Evolutionary conservation across 1,140 invertebrate genomes (phyloP), one percentile per base, ranked within the genome.

Genomic region (Brachionus angularis): DNA sequence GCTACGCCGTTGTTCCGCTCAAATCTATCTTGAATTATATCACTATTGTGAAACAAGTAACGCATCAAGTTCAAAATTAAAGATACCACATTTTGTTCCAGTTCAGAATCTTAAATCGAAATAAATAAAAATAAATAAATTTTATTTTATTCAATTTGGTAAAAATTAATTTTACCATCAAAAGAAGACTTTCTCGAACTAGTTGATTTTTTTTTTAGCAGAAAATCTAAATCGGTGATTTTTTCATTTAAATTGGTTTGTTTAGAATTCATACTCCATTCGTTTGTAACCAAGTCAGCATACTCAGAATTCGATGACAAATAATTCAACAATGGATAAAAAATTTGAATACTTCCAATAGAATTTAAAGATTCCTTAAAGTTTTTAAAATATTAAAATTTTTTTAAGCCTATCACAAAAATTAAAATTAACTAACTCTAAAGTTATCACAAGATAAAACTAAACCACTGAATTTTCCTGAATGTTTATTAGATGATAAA

Each of bases 41-140:
- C 74, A 71, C 83, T 83, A 36, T 81, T 81, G 67, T 84, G 81
- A 0, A 86, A 78, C 27, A 86, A 78, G 76, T 86, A 86, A 34
- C 85, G 82, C 23, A 87, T 73, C 47, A 87, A 76, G 31, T 84
- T 84, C 1, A 87, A 75, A 72, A 87, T 85, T 31, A 84, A 83
- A n/a, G 86, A 85, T 44, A 87, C 79, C 18, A 85, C 84, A 76
- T 86, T 86, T 75, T 86, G 83, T 73, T 86, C 83, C 73, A 87
- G 77, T 75, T 85, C 85, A 76, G 82, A 82, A 75, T 87, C 86
- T 84, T 73, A 55, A 78, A 77, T n/a, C n/a, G n/a, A n/a, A n/a
- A n/a, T n/a, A n/a, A n/a, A n/a, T n/a, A n/a, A n/a, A n/a, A n/a
- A n/a, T n/a, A n/a, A n/a, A n/a, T n/a, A n/a, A n/a, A n/a, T n/a